phyloP scores from a whole-genome alignment of 92 coral and sea anemone genomes.

The Siderastrea radians region DNA sequence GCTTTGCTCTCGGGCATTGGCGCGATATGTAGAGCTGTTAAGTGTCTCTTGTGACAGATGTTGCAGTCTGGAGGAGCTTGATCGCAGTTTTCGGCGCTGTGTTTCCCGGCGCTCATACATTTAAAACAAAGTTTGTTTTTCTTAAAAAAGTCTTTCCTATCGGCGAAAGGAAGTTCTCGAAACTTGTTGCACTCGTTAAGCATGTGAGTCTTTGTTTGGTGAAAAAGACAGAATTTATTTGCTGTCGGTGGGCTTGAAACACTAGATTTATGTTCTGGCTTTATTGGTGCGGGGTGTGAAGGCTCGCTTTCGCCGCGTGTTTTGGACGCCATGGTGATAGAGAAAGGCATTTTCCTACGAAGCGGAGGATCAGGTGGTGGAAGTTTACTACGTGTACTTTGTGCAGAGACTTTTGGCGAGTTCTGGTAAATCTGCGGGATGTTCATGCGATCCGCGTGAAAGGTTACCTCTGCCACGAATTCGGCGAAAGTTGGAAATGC shows the following conservation, averaged over 20 bases:
- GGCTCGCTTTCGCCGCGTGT: conserved; percentile 9
- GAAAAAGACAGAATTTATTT: conserved; percentile 52
- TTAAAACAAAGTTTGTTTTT: conserved; percentile 61
- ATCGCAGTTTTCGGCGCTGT: conserved; percentile 60
- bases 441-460: conserved; percentile 71
- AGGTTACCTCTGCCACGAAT: conserved; percentile 55
- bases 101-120: conserved; percentile 45
- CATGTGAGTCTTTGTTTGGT: conserved; percentile 56
- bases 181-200: conserved; percentile 67
- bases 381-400: neutral
- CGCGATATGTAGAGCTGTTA: conserved; percentile 58
- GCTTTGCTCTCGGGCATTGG: neutral
- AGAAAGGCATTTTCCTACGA: conserved; percentile 26
- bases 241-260: neutral
- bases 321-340: conserved; percentile 33
- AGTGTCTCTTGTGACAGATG: conserved; percentile 57
- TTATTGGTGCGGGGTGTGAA: neutral
- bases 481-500: conserved; percentile 66
- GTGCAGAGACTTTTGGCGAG: neutral
- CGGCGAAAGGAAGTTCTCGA: conserved; percentile 44
- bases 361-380: conserved; percentile 21
- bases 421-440: conserved; percentile 21
- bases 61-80: conserved; percentile 43
- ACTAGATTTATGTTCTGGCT: conserved; percentile 8
- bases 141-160: conserved; percentile 59